Conservation (phyloP, 2,797 vertebrate species). For the Dallia pectoralis region DNA sequence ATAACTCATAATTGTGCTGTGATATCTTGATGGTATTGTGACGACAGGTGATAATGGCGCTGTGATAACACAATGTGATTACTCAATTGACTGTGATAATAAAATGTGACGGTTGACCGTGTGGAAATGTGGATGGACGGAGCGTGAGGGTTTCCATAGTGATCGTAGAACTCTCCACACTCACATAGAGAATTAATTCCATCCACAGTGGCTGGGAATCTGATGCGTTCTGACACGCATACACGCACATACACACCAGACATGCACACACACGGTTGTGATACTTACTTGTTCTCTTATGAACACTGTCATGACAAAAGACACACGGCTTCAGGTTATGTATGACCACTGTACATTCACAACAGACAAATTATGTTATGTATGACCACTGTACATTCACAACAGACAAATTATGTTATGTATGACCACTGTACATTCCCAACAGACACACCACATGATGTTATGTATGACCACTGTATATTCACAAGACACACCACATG, state of each 20-base stretch:
- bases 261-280: conserved; percentile 9
- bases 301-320: not conserved
- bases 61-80: not conserved
- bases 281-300: not conserved
- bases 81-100: conserved; percentile 18
- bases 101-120: conserved; percentile 12
- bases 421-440: not conserved
- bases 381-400: not conserved
- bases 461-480: not conserved
- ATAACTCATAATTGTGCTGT: too few relatives aligned
- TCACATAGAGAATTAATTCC: conserved; percentile 22
- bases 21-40: not conserved
- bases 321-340: not conserved
- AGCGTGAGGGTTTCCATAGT: conserved; percentile 47
- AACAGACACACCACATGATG: not conserved
- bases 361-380: too few relatives aligned
- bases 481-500: too few relatives aligned
- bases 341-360: not conserved
- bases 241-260: conserved; percentile 19
- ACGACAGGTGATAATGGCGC: not conserved
- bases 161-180: conserved; percentile 45
- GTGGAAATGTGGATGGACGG: conserved; percentile 29
- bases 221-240: not conserved
- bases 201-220: not conserved
- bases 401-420: too few relatives aligned